A percentile compares a stretch with the other conserved stretches of the same genome.
These are phyloP conservation scores for Melanotaenia maccullochi DNA, from an alignment of 2,797 vertebrate species.

Conservation along the genomic window DNA sequence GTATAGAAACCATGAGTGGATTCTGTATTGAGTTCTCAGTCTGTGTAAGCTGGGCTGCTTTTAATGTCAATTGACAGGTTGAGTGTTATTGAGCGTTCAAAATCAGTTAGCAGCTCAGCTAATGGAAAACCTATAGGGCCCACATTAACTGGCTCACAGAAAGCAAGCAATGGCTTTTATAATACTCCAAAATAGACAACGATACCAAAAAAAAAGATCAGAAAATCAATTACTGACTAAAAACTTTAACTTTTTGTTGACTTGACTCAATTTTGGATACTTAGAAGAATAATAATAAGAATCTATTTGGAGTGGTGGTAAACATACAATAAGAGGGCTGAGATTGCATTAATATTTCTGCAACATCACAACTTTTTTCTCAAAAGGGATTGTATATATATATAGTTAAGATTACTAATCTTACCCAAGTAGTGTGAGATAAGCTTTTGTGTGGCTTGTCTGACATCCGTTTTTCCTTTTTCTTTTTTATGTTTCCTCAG, in stretches of 20 bases:
- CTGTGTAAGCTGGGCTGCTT: conserved; percentile 52
- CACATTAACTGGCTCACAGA: conserved; percentile 4
- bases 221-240: no score
- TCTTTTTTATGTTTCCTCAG: not conserved
- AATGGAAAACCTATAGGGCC: conserved; percentile 64
- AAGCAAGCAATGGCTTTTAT: conserved; percentile 1
- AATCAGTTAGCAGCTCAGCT: conserved; percentile 58
- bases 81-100: conserved; percentile 63
- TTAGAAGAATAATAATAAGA: not conserved
- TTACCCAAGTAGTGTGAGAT: no score
- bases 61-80: conserved; percentile 51
- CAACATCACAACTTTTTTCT: no score
- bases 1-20: conserved; percentile 43
- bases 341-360: no score
- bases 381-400: no score
- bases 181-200: not conserved
- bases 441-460: no score
- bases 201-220: not conserved
- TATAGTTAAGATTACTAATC: no score
- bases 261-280: not conserved
- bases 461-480: conserved; percentile 1
- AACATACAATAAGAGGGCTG: not conserved
- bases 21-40: conserved; percentile 58
- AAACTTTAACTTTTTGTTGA: not conserved
- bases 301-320: not conserved